Base-by-base conservation (phyloP, 2,113 vertebrate species). In the Gymnorhina tibicen region DNA sequence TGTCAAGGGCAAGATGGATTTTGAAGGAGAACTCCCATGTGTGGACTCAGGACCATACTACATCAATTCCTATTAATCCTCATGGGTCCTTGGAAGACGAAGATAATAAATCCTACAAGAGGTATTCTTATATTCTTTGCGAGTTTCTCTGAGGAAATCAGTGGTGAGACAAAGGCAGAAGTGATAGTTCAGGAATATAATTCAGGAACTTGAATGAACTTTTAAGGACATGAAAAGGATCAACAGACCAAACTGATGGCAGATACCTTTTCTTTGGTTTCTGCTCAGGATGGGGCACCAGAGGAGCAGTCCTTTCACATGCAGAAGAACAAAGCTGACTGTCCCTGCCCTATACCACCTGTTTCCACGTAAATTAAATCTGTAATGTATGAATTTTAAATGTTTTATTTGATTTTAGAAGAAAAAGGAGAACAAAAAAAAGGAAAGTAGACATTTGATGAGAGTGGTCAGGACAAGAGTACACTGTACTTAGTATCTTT, bases 401-500 rank as follows among this genome's bases (percentile, higher is more conserved):
- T 19, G 7, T 47, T 79, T 64, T 1, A 16, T 83, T 80, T 86
- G 2, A 28, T 56, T 58, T 18, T 20, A n/a, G 17, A 47, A 44
- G 37, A 68, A 77, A 33, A 79, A 21, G 6, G 7, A 46, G 15
- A 67, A 20, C 7, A 53, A 85, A 20, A 14, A 39, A 70, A n/a
- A 41, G 1, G 3, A 9, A 68, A 68, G 3, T n/a, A 58, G 9
- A 1, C 5, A 33, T 23, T 5, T 42, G 8, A 30, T 37, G 4
- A 70, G 21, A 70, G 70, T 13, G 6, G 5, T 32, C 44, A 76
- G 26, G 17, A 80, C 10, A 3, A n/a, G 7, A 5, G 3, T 8
- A n/a, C 15, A 9, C 0, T 24, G 2, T 50, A 17, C 26, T 30
- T 56, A 16, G 5, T 6, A 6, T 37, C 5, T 44, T 68, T 59